phyloP scores from a whole-genome alignment of 2,888 invertebrate genomes.

The Pherbina coryleti region DNA sequence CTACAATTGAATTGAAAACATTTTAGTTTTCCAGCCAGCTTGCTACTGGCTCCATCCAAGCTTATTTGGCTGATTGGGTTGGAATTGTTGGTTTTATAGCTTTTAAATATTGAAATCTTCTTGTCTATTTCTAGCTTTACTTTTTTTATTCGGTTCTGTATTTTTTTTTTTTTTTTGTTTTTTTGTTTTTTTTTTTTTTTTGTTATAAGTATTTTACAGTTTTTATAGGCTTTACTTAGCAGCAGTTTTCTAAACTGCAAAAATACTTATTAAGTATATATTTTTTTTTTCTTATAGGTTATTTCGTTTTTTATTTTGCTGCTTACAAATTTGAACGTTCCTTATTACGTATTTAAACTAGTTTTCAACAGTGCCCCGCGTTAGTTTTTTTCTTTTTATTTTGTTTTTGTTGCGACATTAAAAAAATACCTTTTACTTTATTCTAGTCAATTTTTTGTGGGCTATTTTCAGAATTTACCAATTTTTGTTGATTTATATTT shows the following conservation, averaged over 20 bases:
- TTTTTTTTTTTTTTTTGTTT: no score
- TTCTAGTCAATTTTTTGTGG: background rate
- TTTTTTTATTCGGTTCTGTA: no score
- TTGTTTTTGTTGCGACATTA: conserved; percentile 22
- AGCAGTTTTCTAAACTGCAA: background rate
- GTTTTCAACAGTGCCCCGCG: background rate
- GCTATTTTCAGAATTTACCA: background rate
- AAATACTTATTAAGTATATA: background rate
- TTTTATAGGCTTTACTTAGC: background rate
- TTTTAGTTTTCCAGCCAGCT: no score
- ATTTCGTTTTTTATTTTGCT: background rate
- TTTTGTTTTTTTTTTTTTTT: background rate
- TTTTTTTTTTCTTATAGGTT: background rate
- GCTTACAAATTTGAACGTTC: background rate
- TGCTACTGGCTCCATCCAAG: no score
- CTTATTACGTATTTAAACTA: background rate
- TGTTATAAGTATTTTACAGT: background rate
- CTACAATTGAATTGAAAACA: no score
- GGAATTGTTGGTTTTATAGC: no score
- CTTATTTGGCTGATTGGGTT: no score
- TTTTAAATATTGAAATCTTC: no score
- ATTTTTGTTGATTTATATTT: background rate
- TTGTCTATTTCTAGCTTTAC: no score
- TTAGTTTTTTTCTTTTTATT: background rate
- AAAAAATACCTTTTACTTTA: conserved; percentile 29